phyloP scores from a whole-genome alignment of 2,888 invertebrate genomes.

The Thereva nobilitata region DNA sequence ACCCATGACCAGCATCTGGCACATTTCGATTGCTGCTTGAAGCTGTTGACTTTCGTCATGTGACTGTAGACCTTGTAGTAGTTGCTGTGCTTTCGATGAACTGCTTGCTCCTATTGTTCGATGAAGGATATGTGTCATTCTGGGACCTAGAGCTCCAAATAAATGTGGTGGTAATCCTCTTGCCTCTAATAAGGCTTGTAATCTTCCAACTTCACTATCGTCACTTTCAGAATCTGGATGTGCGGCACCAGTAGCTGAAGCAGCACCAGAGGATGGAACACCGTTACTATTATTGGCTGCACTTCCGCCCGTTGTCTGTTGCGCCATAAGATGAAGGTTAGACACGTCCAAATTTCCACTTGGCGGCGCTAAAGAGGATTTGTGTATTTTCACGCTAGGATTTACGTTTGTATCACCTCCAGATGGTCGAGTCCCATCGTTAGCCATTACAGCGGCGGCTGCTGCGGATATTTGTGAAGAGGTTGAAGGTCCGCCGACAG shows the following conservation, averaged over 20 bases:
- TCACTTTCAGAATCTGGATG: constrained; percentile 74
- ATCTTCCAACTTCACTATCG: constrained; percentile 92
- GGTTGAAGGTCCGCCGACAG: constrained; percentile 39
- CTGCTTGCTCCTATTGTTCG: constrained; percentile 89
- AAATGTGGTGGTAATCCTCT: constrained; percentile 95
- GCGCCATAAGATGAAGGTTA: constrained; percentile 57
- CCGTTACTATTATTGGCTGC: constrained; percentile 29
- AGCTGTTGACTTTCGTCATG: constrained; percentile 94
- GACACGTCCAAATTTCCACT: constrained; percentile 54
- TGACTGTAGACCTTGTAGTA: constrained; percentile 89
- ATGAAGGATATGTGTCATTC: constrained; percentile 95
- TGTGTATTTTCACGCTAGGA: constrained; percentile 40
- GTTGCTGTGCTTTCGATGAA: constrained; percentile 88
- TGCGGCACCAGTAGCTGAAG: constrained; percentile 48
- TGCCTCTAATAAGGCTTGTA: constrained; percentile 93
- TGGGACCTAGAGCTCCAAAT: constrained; percentile 91
- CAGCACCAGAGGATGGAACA: constrained; percentile 32
- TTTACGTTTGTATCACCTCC: constrained; percentile 45
- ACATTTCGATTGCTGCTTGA: constrained; percentile 97
- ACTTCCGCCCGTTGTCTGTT: constrained; percentile 52
- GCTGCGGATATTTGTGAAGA: constrained; percentile 28
- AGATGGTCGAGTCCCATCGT: constrained; percentile 47
- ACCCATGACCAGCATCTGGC: constrained; percentile 97
- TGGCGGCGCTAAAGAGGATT: constrained; percentile 36
- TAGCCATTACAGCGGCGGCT: constrained; percentile 43